A percentile compares a stretch with the other conserved stretches of the same genome.
These are phyloP conservation scores for Pelosia muscerda DNA, from an alignment of 2,888 invertebrate species.

Conservation along the genomic window DNA sequence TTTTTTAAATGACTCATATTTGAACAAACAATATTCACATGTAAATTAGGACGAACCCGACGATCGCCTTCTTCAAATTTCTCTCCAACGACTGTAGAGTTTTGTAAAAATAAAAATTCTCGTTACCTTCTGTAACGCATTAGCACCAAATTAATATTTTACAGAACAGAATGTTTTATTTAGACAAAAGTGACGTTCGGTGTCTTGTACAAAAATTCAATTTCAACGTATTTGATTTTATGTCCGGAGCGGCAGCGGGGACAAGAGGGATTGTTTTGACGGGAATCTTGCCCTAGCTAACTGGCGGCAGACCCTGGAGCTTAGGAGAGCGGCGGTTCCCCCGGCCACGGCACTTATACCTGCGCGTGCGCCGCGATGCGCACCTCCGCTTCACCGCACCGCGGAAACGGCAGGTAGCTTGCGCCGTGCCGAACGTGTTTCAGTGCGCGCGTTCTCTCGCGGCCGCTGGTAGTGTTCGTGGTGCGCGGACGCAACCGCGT, in stretches of 20 bases:
- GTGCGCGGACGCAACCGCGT: constrained; percentile 78
- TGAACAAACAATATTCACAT: constrained; percentile 78
- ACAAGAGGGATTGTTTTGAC: constrained; percentile 64
- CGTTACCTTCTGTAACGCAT: no score
- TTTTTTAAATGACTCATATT: constrained; percentile 79
- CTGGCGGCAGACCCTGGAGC: constrained; percentile 48
- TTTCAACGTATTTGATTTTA: constrained; percentile 35
- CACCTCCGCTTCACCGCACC: constrained; percentile 81
- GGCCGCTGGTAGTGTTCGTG: constrained; percentile 83
- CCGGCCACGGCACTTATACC: constrained; percentile 64
- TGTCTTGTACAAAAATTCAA: constrained; percentile 15
- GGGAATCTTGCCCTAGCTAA: constrained; percentile 44
- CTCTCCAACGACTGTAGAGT: constrained; percentile 35
- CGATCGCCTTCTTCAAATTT: constrained; percentile 57
- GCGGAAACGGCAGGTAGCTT: constrained; percentile 81
- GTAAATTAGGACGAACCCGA: constrained; percentile 75
- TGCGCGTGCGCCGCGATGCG: constrained; percentile 84
- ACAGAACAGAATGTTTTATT: background rate
- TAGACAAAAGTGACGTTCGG: background rate
- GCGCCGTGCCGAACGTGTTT: constrained; percentile 71
- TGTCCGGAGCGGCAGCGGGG: constrained; percentile 28
- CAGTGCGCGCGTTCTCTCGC: constrained; percentile 86
- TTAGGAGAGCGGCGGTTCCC: constrained; percentile 63
- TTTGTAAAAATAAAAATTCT: background rate
- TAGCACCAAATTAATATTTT: background rate